phyloP scores from a whole-genome alignment of 1,140 invertebrate species.

The Zaprionus ghesquierei region DNA sequence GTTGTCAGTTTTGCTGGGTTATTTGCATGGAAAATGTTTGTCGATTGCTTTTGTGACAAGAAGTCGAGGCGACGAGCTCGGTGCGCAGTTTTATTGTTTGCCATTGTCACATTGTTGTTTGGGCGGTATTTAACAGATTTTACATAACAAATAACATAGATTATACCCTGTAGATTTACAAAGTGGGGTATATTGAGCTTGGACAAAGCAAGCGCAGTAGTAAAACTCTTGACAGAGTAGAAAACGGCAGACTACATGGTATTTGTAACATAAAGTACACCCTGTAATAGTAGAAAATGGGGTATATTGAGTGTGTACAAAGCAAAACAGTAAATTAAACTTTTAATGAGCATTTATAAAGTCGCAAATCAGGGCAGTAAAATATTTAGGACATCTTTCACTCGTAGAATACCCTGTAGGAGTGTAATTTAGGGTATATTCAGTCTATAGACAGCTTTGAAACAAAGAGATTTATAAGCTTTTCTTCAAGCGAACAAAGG shows the following conservation, averaged over 20 bases:
- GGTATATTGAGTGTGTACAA: neutral
- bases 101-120: conserved; percentile 27
- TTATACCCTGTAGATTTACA: neutral
- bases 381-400: neutral
- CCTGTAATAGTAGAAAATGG: neutral
- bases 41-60: conserved; percentile 27
- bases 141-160: neutral
- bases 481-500: no score
- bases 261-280: neutral
- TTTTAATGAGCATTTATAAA: neutral
- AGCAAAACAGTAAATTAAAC: neutral
- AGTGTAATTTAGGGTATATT: neutral
- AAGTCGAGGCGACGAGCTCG: conserved; percentile 7
- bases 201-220: fast-evolving
- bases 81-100: conserved; percentile 11
- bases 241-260: neutral
- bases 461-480: no score
- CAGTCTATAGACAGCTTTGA: no score
- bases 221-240: neutral
- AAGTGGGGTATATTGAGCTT: neutral
- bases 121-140: neutral
- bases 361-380: neutral
- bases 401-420: neutral
- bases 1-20: conserved; percentile 18
- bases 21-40: conserved; percentile 53